Conservation (phyloP, 2,797 vertebrate genomes). For the Garrulus glandarius region DNA sequence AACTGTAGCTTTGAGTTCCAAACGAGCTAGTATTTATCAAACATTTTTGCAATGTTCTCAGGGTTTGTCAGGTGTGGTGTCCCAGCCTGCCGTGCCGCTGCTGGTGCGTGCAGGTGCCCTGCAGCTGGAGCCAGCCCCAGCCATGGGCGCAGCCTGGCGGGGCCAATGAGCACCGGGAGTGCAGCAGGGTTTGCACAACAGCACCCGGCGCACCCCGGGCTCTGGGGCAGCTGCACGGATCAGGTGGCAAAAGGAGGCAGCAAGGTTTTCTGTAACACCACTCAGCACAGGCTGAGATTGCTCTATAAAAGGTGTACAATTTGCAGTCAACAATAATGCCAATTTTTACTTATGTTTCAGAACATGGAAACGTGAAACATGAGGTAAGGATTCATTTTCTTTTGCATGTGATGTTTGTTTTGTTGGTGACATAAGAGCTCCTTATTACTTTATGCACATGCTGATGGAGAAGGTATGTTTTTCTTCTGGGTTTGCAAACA, state of each 20-base stretch:
- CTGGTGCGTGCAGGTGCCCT: background rate
- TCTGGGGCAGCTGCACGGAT: slow-evolving; percentile 76
- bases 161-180: slow-evolving; percentile 57
- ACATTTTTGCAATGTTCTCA: background rate
- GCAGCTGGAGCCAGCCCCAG: background rate
- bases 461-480: background rate
- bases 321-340: slow-evolving; percentile 82
- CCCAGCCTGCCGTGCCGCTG: background rate
- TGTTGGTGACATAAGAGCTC: background rate
- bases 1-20: background rate
- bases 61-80: background rate
- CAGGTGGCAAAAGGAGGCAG: slow-evolving; percentile 71
- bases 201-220: slow-evolving; percentile 62
- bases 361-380: slow-evolving; percentile 82
- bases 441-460: background rate
- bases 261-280: background rate
- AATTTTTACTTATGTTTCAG: slow-evolving; percentile 94
- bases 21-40: rapidly evolving
- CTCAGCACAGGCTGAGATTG: slow-evolving; percentile 65
- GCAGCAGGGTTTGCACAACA: slow-evolving; percentile 70
- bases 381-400: slow-evolving; percentile 82
- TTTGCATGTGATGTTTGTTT: slow-evolving; percentile 30
- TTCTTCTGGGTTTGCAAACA: background rate
- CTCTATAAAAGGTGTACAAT: background rate
- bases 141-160: background rate